Conservation (phyloP, 2,797 vertebrate genomes). For the Thamnophis elegans region DNA sequence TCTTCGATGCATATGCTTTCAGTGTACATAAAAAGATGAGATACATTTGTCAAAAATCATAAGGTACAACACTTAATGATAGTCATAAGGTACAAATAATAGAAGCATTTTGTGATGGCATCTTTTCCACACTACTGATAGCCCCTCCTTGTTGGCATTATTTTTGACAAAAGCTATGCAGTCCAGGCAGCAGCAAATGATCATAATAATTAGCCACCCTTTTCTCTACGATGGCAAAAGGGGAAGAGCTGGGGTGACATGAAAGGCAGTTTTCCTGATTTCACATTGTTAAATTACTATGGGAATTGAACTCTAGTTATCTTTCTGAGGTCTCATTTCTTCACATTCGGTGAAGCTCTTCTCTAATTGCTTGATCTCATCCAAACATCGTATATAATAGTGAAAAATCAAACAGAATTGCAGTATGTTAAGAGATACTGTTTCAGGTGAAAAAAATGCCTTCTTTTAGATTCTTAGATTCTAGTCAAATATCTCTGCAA, state of each 20-base stretch:
- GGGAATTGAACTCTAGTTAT: background rate
- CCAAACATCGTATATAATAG: background rate
- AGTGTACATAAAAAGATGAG: no score
- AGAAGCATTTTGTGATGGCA: background rate
- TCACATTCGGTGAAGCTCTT: background rate
- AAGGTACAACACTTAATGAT: no score
- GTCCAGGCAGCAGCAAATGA: background rate
- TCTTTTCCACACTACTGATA: background rate
- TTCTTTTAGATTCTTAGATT: background rate
- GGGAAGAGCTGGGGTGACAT: background rate
- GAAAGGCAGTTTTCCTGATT: background rate
- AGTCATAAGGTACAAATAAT: no score
- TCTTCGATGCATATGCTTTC: no score
- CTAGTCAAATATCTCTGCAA: background rate
- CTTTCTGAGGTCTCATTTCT: background rate
- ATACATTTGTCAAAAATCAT: no score
- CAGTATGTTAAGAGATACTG: background rate
- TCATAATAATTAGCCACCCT: background rate
- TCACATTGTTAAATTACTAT: background rate
- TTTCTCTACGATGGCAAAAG: background rate
- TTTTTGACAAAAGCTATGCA: background rate
- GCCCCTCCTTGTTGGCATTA: background rate
- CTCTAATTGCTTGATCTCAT: background rate
- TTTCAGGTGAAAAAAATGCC: background rate
- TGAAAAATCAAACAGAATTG: background rate